A percentile compares a stretch with the other conserved stretches of the same genome.
phyloP scores from a whole-genome alignment of 1,140 invertebrate species.

The Meloidogyne hapla region DNA sequence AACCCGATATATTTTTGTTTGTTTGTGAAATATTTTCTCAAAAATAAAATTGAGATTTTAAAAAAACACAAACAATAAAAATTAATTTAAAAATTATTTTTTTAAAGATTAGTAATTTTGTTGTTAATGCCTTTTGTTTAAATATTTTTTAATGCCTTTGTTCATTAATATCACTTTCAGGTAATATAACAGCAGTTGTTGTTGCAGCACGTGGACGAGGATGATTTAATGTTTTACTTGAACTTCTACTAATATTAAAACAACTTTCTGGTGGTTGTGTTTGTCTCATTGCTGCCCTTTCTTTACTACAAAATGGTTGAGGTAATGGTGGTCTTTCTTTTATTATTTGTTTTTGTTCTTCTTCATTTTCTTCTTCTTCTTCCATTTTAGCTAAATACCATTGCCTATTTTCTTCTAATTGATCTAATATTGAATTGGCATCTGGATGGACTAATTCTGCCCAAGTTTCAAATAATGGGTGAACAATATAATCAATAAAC shows the following conservation, averaged over 20 bases:
- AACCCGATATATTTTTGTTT: too few relatives aligned
- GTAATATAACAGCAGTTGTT: not conserved
- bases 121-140: too few relatives aligned
- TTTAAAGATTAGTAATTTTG: too few relatives aligned
- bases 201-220: slow-evolving; percentile 3
- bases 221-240: not conserved
- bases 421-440: slow-evolving; percentile 94
- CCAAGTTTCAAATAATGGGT: slow-evolving; percentile 99
- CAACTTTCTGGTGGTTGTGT: not conserved
- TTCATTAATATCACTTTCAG: not conserved
- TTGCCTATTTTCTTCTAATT: slow-evolving; percentile 93
- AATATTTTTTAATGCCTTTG: too few relatives aligned
- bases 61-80: too few relatives aligned
- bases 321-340: not conserved
- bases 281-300: not conserved
- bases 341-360: slow-evolving; percentile 5
- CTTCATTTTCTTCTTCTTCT: slow-evolving; percentile 11
- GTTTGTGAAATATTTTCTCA: too few relatives aligned
- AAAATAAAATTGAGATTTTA: too few relatives aligned
- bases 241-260: slow-evolving; percentile 3
- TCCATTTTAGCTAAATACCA: slow-evolving; percentile 73
- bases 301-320: not conserved
- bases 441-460: slow-evolving; percentile 96
- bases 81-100: too few relatives aligned
- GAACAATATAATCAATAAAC: slow-evolving; percentile 98